These are phyloP conservation scores for Cabera pusaria DNA, from an alignment of 2,888 invertebrate species.

Conservation along the genomic window DNA sequence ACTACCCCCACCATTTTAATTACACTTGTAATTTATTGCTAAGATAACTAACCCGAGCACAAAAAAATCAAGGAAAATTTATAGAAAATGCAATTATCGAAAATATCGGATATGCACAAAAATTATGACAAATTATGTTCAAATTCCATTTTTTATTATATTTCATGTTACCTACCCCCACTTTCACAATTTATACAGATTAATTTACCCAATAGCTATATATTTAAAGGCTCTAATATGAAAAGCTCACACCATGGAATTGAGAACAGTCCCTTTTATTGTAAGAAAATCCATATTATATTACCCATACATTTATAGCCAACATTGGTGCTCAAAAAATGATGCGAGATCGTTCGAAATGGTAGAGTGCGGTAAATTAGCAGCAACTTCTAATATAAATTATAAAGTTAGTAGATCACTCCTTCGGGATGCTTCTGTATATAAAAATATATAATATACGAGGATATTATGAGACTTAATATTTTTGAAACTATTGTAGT, in stretches of 20 bases:
- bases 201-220: too few species aligned
- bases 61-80: too few species aligned
- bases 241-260: constrained; percentile 24
- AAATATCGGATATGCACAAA: too few species aligned
- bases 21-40: too few species aligned
- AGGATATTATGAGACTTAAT: constrained; percentile 63
- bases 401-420: constrained; percentile 31
- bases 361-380: constrained; percentile 44
- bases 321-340: constrained; percentile 53
- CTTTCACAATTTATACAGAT: too few species aligned
- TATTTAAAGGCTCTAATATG: too few species aligned
- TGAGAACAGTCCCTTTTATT: constrained; percentile 23
- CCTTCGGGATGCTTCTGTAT: constrained; percentile 34
- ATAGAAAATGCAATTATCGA: too few species aligned
- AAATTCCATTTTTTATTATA: too few species aligned
- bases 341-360: constrained; percentile 14
- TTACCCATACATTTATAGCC: constrained; percentile 33
- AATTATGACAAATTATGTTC: too few species aligned
- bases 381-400: constrained; percentile 26
- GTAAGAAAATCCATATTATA: constrained; percentile 2
- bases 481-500: constrained; percentile 72
- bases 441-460: constrained; percentile 29
- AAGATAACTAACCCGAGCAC: too few species aligned
- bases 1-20: too few species aligned
- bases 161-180: too few species aligned